Conservation (phyloP, 1,140 invertebrate species). For the Argopecten irradians region DNA sequence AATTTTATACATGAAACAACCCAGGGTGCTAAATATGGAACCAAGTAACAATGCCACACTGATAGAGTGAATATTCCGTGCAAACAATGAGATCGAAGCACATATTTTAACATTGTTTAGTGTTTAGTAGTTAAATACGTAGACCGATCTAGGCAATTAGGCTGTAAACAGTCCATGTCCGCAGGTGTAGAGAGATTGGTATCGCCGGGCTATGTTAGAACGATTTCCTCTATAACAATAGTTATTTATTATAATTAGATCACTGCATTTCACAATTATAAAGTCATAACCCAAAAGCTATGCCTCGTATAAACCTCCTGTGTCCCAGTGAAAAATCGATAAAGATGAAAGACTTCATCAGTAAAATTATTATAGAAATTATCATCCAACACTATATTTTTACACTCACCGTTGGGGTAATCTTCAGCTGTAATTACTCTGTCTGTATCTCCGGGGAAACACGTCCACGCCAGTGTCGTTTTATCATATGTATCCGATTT, state of each 20-base stretch:
- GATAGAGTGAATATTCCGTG: neutral
- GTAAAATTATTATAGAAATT: neutral
- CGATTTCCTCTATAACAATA: neutral
- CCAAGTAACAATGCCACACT: neutral
- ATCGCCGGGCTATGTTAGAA: neutral
- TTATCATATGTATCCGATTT: neutral
- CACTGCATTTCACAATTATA: neutral
- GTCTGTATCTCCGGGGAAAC: neutral
- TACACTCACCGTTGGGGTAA: neutral
- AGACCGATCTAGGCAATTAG: neutral
- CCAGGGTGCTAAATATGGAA: neutral
- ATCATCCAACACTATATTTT: neutral
- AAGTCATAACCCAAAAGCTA: neutral
- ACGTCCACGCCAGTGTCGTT: neutral
- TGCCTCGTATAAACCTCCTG: neutral
- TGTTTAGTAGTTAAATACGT: neutral
- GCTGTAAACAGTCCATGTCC: neutral
- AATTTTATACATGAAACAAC: conserved; percentile 12
- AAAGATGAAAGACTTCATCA: neutral
- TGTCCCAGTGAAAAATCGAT: neutral
- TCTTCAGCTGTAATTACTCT: neutral
- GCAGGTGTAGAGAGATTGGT: neutral
- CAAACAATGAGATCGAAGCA: neutral
- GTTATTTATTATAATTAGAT: neutral
- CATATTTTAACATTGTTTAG: conserved; percentile 19